Evolutionary conservation across 1,140 invertebrate genomes (phyloP), one percentile per base, ranked within the genome.

Genomic region (Vanessa atalanta): DNA sequence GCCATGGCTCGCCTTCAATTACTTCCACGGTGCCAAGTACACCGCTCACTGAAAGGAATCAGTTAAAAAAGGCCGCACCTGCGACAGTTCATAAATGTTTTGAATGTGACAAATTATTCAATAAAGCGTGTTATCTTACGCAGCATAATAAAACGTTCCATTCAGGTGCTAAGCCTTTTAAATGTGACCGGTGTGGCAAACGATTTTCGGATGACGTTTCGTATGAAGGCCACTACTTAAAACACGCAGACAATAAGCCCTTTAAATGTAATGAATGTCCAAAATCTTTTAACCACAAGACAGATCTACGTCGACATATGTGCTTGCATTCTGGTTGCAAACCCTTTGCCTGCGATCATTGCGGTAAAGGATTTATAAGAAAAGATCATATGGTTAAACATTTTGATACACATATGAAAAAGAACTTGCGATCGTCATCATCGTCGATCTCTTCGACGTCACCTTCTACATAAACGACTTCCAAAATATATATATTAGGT

Each of bases 351-450:
- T 98, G 97, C 93, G 94, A 95, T 69, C 94, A 94, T 48, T 98
- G 97, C 86, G 95, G 95, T 60, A 99, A 98, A 91, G 96, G 97
- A 26, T 98, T 98, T 90, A 98, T 97, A 77, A 95, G 98, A 65
- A 98, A 98, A 88, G 98, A 99, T 89, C 98, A 99, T 89, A 97
- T 99, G 96, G 95, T 97, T 71, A 99, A 99, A 90, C 98, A 99
- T 91, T 94, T 95, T 68, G 96, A 97, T 69, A 99, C 97, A 26
- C 98, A 99, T 90, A 87, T 88, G 76, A 93, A 91, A 82, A 93
- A 93, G 76, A 91, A 86, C 72, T 77, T 87, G 68, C 86, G 88
- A 16, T 83, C 90, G 12, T 79, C 83, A 26, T 74, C 83, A 47
- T 80, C 80, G 23, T 76, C 80, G 43, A 69, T 83, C 55, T 82